Evolutionary conservation across 2,888 invertebrate species (phyloP).

Genomic region (Callinectes sapidus): DNA sequence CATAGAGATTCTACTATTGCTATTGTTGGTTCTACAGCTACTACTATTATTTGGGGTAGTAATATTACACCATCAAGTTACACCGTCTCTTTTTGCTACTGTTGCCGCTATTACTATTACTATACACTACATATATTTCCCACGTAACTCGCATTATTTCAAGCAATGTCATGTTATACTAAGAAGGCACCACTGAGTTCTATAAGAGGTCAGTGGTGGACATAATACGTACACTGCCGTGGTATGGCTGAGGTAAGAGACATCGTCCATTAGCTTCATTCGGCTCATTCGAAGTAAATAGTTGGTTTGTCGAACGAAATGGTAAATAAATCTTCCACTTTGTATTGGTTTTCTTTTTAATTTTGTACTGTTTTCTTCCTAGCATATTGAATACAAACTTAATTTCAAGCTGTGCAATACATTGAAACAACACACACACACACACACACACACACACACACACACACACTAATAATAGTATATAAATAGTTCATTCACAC

Average conservation of each 20-base stretch:
- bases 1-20: background rate
- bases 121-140: too few species aligned
- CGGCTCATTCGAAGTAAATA: background rate
- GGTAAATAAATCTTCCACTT: background rate
- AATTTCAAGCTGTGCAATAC: background rate
- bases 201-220: too few species aligned
- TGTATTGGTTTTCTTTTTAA: background rate
- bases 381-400: background rate
- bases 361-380: constrained; percentile 19
- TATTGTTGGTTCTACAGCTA: background rate
- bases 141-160: too few species aligned
- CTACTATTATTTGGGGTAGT: too few species aligned
- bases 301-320: background rate
- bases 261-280: too few species aligned
- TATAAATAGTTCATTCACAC: background rate
- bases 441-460: background rate
- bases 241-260: too few species aligned
- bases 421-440: background rate
- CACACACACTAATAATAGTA: background rate
- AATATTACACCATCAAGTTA: too few species aligned
- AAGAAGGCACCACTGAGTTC: too few species aligned
- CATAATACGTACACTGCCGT: too few species aligned
- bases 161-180: too few species aligned
- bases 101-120: background rate
- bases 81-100: background rate